These are phyloP conservation scores for Sisor rabdophorus DNA, from an alignment of 2,113 vertebrate genomes.

Conservation along the genomic window DNA sequence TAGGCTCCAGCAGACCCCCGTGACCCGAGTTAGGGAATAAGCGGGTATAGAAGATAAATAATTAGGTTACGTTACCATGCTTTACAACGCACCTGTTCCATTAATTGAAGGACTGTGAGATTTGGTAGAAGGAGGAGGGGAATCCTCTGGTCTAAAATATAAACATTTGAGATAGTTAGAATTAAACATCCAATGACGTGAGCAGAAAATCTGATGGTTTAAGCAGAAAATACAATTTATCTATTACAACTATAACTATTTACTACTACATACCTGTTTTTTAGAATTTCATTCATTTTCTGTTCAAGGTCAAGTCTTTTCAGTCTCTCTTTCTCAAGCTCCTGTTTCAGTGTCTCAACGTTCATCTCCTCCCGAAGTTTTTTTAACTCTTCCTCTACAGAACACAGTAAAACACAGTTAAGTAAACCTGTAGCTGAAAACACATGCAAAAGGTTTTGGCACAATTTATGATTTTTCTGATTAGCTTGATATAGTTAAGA, in stretches of 20 bases:
- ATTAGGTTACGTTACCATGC: background rate
- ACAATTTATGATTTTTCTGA: no score
- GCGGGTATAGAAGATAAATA: no score
- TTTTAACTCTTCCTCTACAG: constrained; percentile 91
- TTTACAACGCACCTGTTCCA: constrained; percentile 71
- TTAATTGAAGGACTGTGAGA: constrained; percentile 64
- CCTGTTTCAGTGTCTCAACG: constrained; percentile 79
- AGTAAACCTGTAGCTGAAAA: background rate
- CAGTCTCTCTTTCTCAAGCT: constrained; percentile 86
- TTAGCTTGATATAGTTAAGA: no score
- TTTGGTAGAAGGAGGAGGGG: constrained; percentile 70
- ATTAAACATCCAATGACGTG: no score
- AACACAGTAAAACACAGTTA: constrained; percentile 16
- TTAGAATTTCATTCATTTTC: constrained; percentile 80
- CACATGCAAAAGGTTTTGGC: no score
- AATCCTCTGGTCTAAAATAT: constrained; percentile 76
- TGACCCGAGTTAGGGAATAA: no score
- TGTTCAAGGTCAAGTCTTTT: constrained; percentile 85
- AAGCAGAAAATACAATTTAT: background rate
- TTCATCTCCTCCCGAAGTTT: constrained; percentile 89
- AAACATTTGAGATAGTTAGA: background rate
- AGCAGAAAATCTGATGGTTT: no score
- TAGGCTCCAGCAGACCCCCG: no score
- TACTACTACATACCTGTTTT: constrained; percentile 71
- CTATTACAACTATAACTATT: background rate